Evolutionary conservation across 2,888 invertebrate species (phyloP), one percentile per base, ranked within the genome.

Genomic region (Liposcelis brunnea): DNA sequence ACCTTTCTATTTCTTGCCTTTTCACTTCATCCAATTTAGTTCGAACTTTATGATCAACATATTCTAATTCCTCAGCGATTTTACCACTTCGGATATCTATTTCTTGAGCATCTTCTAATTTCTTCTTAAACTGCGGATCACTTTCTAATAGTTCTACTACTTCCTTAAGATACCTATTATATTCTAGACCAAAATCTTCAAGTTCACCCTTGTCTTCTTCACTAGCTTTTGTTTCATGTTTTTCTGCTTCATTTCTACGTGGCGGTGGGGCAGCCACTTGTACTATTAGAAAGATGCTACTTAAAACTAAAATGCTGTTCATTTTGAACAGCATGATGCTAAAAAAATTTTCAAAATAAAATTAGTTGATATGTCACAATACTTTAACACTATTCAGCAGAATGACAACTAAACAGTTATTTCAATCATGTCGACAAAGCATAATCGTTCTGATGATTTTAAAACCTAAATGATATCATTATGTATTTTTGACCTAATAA

Each of bases 1-100:
- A 26, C 26, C 94, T 71, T 38, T 83, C 79, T 47, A 95, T 58
- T 66, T 95, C 95, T 4, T 77, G 71, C 36, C 95, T 71, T 62
- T 95, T 95, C 36, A 94, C 72, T 67, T 95, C 95, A 59, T 95
- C 94, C 49, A 95, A 64, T 59, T 80, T 79, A 1, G 81, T 77
- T 52, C 95, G 73, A 1, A 95, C 78, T 55, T 84, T 75, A 60
- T 91, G 91, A 57, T 77, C 79, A 0, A 93, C 91, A 59, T 83
- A 83, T 56, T 91, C 85, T 47, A 95, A 65, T 58, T 94, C 85
- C 49, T 82, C 75, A 0, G 95, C 90, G 52, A 95, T 90, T 62
- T 84, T 84, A 1, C 94, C 94, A 52, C 77, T 87, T 59, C 79
- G 72, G 52, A 94, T 87, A 58, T 94, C 87, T 1, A 74, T 75